Base-by-base conservation (phyloP, 2,797 vertebrate species). In the Acropternis orthonyx region DNA sequence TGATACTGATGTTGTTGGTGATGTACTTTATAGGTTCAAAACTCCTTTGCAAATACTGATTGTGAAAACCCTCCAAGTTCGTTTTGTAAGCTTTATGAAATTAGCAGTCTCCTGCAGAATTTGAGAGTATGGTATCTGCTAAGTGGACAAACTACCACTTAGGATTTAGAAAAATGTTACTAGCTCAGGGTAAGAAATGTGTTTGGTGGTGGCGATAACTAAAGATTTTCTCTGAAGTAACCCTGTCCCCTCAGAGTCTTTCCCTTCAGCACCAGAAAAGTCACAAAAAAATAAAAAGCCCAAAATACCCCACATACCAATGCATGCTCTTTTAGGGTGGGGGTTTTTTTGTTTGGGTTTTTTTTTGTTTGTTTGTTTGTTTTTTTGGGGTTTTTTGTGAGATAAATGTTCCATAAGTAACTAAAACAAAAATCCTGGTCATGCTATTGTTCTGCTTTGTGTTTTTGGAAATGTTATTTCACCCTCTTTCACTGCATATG, bases 201-300 rank as follows among this genome's bases (percentile, higher is more conserved):
- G 5, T 77, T 43, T 55, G 21, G 14, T 62, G n/a, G 7, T 8
- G 14, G 10, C 13, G 9, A 78, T 56, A 75, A 28, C n/a, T 46
- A 20, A 81, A 58, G 16, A 34, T 46, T 69, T 82, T 55, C 48
- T 87, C 44, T 41, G 41, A 92, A 79, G 26, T 37, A 73, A 24
- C 6, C 1, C 14, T 62, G 5, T 20, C 32, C 32, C 24, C 7
- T 4, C 10, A 2, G 1, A n/a, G 20, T 52, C 23, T 62, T 71
- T 72, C 10, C 5, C 61, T 63, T 88, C 72, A 82, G 48, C 26
- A 65, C 23, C 39, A 28, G 41, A 67, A 39, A 61, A 43, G 34
- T 58, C 16, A 24, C 17, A 44, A 67, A 54, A 48, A 93, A 81
- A n/a, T 8, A 76, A 78, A 73, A 62, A 49, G 7, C 4, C 21